phyloP scores from a whole-genome alignment of 2,113 vertebrate species.

The Oceanodroma tethys region DNA sequence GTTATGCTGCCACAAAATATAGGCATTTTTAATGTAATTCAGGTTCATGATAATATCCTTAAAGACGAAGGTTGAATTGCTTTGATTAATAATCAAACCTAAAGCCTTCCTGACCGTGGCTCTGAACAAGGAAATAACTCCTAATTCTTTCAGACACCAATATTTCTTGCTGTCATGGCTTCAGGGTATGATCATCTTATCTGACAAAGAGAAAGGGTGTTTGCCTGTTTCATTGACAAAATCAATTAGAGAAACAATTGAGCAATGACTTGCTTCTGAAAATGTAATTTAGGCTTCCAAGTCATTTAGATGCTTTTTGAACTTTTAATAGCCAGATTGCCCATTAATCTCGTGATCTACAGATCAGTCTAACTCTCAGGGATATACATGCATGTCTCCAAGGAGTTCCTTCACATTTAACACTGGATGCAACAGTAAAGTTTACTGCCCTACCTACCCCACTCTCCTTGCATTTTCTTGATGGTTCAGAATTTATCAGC shows the following conservation, averaged over 20 bases:
- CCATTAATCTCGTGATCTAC: neutral
- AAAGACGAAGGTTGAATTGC: neutral
- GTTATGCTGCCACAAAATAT: neutral
- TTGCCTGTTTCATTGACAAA: neutral
- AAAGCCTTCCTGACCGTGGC: neutral
- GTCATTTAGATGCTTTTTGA: neutral
- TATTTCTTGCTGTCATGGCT: neutral
- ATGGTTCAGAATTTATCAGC: neutral
- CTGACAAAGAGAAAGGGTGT: neutral
- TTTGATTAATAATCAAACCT: neutral
- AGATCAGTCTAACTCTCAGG: neutral
- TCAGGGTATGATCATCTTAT: neutral
- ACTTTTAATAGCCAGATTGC: neutral
- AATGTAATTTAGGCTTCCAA: neutral
- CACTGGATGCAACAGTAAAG: neutral
- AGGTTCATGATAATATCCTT: neutral
- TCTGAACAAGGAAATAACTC: neutral
- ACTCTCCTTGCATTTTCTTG: neutral
- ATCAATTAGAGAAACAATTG: neutral
- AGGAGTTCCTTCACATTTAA: neutral
- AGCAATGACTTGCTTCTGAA: neutral
- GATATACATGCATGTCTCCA: neutral
- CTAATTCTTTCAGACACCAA: neutral
- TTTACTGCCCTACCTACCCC: neutral
- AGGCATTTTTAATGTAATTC: neutral